Evolutionary conservation across 2,888 invertebrate species (phyloP).

Genomic region (Orthonevra nobilis): DNA sequence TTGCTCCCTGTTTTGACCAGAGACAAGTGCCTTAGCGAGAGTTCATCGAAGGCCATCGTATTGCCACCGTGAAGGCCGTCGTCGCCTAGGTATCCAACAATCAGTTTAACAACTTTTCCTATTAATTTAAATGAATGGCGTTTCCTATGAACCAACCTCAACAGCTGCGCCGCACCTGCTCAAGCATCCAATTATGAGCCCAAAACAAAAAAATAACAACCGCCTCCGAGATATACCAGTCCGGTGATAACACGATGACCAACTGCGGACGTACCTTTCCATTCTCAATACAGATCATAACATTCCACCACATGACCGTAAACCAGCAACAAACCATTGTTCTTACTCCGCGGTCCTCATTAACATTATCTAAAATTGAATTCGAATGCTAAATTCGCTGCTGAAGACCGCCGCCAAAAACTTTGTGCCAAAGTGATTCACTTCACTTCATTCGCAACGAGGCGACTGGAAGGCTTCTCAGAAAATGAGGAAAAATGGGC

Average conservation of each 20-base stretch:
- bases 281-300: conserved; percentile 41
- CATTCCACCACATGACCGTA: not conserved
- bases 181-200: not conserved
- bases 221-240: not conserved
- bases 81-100: not conserved
- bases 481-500: conserved; percentile 59
- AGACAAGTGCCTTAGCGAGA: no score
- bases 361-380: conserved; percentile 52
- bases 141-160: conserved; percentile 4
- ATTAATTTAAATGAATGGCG: conserved; percentile 26
- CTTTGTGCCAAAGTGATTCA: conserved; percentile 31
- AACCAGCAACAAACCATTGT: not conserved
- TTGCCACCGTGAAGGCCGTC: conserved; percentile 19
- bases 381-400: not conserved
- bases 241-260: not conserved
- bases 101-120: conserved; percentile 17
- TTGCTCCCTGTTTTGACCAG: not conserved
- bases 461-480: conserved; percentile 3
- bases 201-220: no score
- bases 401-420: not conserved
- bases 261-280: conserved; percentile 17
- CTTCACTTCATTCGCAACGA: not conserved
- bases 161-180: not conserved
- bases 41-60: conserved; percentile 24
- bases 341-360: conserved; percentile 44